Base-by-base conservation (phyloP, 2,888 invertebrate genomes). In the Cetonia aurata region DNA sequence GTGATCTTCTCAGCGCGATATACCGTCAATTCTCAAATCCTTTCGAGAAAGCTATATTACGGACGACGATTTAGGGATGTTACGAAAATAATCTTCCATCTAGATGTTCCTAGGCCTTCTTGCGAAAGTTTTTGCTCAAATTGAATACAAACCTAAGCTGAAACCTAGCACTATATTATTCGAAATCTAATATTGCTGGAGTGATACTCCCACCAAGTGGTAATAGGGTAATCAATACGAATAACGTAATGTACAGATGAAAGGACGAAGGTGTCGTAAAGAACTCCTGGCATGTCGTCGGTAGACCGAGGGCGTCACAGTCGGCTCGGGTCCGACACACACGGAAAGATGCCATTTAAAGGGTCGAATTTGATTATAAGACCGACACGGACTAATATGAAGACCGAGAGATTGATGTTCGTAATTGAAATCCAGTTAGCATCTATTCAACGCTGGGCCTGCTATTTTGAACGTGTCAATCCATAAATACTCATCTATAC, bases 351-450 rank as follows among this genome's bases (percentile, higher is more conserved):
- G 74, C 69, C 74, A 74, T 72, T 74, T 72, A 72, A 70, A 72
- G 71, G 73, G 73, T 71, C 59, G 72, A 74, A 74, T 74, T 74
- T 71, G 74, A 74, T 74, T 74, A 74, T 69, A 72, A 71, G 72
- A 69, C 68, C 59, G 72, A 70, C 72, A 67, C 70, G 59, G 52
- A 71, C 69, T 62, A 62, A 69, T 69, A 62, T 62, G 62, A 65
- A 62, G 62, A 62, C 55, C 46, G 53, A 62, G 70, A 65, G 70
- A 71, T 71, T 71, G 70, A 71, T 71, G 67, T 59, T 52, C 66
- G 50, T 67, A 71, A 71, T 71, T 71, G 66, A 71, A 71, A 71
- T 71, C 46, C 57, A 66, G 59, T 71, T 71, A 71, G 15, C 52
- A 48, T 56, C 62, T 69, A 65, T 60, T 69, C 62, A 37, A 37